Evolutionary conservation across 2,113 vertebrate genomes (phyloP).

Genomic region (Hypanus sabinus): DNA sequence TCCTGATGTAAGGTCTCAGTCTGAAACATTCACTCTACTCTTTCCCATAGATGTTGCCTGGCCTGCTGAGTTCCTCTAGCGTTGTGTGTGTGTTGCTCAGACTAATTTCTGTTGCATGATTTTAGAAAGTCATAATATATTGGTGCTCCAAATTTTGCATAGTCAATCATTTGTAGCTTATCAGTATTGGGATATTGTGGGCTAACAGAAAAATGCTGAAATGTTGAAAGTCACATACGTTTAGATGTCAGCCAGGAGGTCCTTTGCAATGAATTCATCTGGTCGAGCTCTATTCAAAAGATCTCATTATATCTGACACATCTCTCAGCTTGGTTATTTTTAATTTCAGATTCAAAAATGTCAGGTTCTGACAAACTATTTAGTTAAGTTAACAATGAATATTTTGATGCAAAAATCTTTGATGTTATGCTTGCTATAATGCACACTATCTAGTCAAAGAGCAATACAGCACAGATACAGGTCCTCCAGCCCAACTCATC

Average conservation of each 20-base stretch:
- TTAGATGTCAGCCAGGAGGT: background rate
- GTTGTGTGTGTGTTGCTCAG: too few relatives aligned
- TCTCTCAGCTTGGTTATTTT: background rate
- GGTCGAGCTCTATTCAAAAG: background rate
- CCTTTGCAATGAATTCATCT: background rate
- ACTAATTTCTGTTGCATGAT: too few relatives aligned
- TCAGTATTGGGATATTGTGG: background rate
- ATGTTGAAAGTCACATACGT: background rate
- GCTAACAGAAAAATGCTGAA: background rate
- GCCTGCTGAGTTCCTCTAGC: too few relatives aligned
- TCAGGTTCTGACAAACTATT: background rate
- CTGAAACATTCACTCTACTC: too few relatives aligned
- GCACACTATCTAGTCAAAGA: too few relatives aligned
- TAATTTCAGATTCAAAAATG: background rate
- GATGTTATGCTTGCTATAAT: background rate
- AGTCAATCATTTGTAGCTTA: background rate
- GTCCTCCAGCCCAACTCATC: too few relatives aligned
- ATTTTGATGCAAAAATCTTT: background rate
- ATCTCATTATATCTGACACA: too few relatives aligned
- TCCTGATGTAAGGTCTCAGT: too few relatives aligned
- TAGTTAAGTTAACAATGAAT: background rate
- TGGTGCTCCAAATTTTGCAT: background rate
- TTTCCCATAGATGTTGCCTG: too few relatives aligned
- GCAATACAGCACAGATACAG: too few relatives aligned
- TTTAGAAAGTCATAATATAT: background rate